A percentile compares a stretch with the other conserved stretches of the same genome.
Conservation (phyloP, 2,113 vertebrate species). For the Cyanoramphus novaezelandiae region DNA sequence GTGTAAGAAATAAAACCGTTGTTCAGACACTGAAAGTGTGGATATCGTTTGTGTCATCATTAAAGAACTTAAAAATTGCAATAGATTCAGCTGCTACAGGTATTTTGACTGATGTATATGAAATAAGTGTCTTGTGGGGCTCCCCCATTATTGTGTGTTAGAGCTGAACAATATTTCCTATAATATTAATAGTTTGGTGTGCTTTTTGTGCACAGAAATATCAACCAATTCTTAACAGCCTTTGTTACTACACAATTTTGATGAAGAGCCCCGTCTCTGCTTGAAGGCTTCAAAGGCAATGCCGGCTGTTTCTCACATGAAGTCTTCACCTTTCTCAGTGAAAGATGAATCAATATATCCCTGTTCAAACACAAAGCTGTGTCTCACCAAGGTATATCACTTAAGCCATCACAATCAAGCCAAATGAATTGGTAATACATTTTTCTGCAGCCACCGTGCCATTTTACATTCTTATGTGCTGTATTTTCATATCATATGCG, state of each 20-base stretch:
- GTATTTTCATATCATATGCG: fast-evolving
- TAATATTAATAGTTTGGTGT: background rate
- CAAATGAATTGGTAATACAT: background rate
- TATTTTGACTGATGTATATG: background rate
- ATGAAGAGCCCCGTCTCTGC: background rate
- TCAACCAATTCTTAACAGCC: background rate
- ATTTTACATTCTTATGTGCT: background rate
- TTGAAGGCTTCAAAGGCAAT: background rate
- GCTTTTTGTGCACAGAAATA: background rate
- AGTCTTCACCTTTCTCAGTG: background rate
- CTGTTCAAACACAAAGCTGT: background rate
- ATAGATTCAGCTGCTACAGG: background rate
- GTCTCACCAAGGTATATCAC: background rate
- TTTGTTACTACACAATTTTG: background rate
- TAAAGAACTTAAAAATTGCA: background rate
- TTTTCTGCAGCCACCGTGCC: background rate
- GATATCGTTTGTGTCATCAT: background rate
- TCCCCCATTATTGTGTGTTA: background rate
- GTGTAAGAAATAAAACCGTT: background rate
- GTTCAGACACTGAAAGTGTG: background rate
- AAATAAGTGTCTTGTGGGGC: background rate
- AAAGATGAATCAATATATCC: background rate
- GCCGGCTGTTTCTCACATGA: background rate
- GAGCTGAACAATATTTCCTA: background rate
- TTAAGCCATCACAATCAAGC: background rate